phyloP scores from a whole-genome alignment of 2,113 vertebrate genomes.

The Aythya baeri region DNA sequence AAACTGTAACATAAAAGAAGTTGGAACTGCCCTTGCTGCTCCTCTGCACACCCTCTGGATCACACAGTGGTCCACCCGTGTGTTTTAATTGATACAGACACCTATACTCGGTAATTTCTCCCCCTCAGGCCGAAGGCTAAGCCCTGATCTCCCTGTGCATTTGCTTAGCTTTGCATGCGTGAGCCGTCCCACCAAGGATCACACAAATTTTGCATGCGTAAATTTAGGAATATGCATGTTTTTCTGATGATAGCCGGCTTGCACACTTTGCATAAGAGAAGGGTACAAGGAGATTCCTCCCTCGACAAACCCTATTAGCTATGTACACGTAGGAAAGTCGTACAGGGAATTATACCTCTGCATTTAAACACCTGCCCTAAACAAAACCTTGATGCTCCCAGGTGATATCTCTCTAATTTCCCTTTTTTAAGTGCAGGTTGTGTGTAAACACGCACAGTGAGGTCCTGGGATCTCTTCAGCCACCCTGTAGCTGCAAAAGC shows the following conservation, averaged over 20 bases:
- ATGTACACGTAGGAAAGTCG: not conserved
- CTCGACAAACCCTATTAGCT: not conserved
- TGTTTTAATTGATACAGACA: not conserved
- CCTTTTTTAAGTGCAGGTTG: not conserved
- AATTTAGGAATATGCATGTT: not conserved
- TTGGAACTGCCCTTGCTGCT: not conserved
- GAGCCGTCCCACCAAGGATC: fast-evolving
- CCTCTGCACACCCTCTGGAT: not conserved
- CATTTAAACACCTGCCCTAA: not conserved
- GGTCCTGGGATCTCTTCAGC: not conserved
- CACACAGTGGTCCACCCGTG: not conserved
- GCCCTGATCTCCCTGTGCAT: not conserved
- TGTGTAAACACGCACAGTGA: not conserved
- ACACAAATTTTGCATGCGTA: not conserved
- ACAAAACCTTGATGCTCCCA: not conserved
- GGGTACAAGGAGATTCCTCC: not conserved
- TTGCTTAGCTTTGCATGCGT: not conserved
- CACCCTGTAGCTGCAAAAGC: not conserved
- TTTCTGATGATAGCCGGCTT: not conserved
- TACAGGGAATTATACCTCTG: not conserved
- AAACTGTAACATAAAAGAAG: not conserved
- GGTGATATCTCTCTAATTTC: not conserved
- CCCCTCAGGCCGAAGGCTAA: not conserved
- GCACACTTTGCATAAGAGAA: not conserved
- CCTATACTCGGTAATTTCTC: not conserved